phyloP scores from a whole-genome alignment of 1,140 invertebrate species.

The Helicoverpa armigera region DNA sequence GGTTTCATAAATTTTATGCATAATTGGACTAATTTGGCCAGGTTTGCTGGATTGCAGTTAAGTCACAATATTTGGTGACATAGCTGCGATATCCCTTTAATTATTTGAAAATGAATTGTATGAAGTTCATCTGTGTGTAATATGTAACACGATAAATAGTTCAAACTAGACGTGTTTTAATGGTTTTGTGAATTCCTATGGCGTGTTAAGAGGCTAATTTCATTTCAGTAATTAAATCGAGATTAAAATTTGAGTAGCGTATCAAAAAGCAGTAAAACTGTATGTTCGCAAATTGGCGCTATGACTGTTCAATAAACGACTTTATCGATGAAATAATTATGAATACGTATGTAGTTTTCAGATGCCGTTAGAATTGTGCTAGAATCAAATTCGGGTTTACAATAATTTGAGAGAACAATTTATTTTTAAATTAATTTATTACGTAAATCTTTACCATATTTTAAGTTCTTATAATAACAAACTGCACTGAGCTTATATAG shows the following conservation, averaged over 20 bases:
- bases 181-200: conserved; percentile 55
- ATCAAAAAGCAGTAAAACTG: conserved; percentile 67
- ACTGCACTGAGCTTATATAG: no score
- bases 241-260: conserved; percentile 74
- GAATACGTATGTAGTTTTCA: background rate
- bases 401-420: no score
- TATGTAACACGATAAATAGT: background rate
- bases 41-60: no score
- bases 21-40: no score
- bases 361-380: background rate
- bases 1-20: no score
- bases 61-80: no score
- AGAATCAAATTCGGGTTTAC: background rate
- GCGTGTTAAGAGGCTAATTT: conserved; percentile 62
- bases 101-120: no score
- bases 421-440: no score
- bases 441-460: no score
- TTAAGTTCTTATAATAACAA: no score
- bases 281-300: conserved; percentile 64
- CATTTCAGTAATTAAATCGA: conserved; percentile 70
- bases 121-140: background rate
- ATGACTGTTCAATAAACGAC: conserved; percentile 55
- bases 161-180: conserved; percentile 45
- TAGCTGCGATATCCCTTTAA: no score
- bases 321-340: conserved; percentile 44